Evolutionary conservation across 2,113 vertebrate species (phyloP).

Genomic region (Dicaeum eximium): DNA sequence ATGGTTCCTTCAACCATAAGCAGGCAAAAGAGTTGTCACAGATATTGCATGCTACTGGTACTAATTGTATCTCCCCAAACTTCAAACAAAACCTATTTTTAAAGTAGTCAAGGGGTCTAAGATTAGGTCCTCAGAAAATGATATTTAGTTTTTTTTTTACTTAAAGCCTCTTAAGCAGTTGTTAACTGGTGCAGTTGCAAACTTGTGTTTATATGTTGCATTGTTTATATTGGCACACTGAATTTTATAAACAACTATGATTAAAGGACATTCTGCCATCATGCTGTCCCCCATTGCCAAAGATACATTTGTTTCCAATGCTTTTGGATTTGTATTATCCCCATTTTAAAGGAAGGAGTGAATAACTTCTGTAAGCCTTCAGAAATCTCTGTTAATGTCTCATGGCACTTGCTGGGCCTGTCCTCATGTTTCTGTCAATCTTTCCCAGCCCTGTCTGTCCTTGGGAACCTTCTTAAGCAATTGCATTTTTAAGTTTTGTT

Average conservation of each 20-base stretch:
- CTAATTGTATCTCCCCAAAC: background rate
- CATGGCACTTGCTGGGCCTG: background rate
- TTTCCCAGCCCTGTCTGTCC: background rate
- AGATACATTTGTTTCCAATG: background rate
- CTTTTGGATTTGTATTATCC: background rate
- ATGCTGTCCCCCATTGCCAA: background rate
- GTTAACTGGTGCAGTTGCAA: background rate
- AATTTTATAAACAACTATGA: background rate
- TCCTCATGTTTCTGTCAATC: fast-evolving
- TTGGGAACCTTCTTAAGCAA: background rate
- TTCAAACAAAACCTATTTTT: background rate
- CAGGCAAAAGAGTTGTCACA: background rate
- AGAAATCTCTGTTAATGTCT: background rate
- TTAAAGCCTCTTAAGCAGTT: background rate
- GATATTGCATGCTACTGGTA: background rate
- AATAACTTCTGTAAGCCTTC: background rate
- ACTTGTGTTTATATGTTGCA: background rate
- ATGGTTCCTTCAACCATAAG: background rate
- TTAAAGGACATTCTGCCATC: background rate
- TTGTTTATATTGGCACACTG: background rate
- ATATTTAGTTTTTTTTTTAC: background rate
- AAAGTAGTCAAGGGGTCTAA: background rate
- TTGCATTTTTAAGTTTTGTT: background rate
- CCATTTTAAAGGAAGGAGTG: background rate
- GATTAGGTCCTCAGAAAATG: background rate